Evolutionary conservation across 2,888 invertebrate species (phyloP).

Genomic region (Diplolepis rosae): DNA sequence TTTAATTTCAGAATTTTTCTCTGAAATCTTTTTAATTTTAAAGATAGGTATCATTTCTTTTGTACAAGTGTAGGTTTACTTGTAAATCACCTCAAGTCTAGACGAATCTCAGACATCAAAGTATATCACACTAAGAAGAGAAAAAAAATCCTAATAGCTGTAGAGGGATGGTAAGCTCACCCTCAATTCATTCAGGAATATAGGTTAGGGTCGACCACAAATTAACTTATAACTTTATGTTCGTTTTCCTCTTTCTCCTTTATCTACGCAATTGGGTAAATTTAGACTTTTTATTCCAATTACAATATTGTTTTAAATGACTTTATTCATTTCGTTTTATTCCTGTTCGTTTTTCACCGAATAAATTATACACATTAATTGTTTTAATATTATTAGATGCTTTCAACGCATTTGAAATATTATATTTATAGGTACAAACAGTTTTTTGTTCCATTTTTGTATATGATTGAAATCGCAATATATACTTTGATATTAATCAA

Average conservation of each 20-base stretch:
- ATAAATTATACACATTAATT: too few relatives aligned
- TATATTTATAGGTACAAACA: too few relatives aligned
- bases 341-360: constrained; percentile 1
- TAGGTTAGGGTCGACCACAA: constrained; percentile 57
- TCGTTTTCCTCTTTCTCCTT: constrained; percentile 27
- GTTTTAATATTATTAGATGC: too few relatives aligned
- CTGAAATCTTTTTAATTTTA: not conserved
- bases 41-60: constrained; percentile 9
- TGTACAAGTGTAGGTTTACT: too few relatives aligned
- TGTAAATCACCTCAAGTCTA: constrained; percentile 54
- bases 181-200: constrained; percentile 44
- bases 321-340: not conserved
- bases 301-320: not conserved
- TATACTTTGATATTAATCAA: too few relatives aligned
- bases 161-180: constrained; percentile 36
- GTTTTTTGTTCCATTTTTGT: too few relatives aligned
- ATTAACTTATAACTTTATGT: constrained; percentile 50
- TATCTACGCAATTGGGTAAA: constrained; percentile 39
- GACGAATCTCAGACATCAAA: constrained; percentile 51
- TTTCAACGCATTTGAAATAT: too few relatives aligned
- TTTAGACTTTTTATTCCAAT: constrained; percentile 10
- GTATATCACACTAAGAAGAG: too few relatives aligned
- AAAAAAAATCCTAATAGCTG: too few relatives aligned
- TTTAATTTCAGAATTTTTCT: constrained; percentile 32
- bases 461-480: too few relatives aligned